Conservation (phyloP, 2,797 vertebrate species). For the Galaxias olidus region DNA sequence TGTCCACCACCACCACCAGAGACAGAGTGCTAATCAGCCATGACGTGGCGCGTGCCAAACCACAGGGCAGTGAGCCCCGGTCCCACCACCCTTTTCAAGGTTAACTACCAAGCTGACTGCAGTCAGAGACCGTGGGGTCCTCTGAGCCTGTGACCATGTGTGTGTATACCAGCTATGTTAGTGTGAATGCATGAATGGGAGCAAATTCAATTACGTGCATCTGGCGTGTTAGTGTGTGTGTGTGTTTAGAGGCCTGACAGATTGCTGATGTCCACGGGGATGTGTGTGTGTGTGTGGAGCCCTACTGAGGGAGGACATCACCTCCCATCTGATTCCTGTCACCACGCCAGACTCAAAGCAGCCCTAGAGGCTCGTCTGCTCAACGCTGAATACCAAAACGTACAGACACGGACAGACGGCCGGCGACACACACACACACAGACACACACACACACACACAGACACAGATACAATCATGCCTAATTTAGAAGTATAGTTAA, state of each 20-base stretch:
- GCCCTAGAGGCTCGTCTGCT: no score
- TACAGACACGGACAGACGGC: neutral
- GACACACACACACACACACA: neutral
- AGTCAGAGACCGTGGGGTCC: neutral
- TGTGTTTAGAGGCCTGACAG: neutral
- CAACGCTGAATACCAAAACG: neutral
- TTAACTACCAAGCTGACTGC: slow-evolving; percentile 39
- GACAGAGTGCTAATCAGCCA: slow-evolving; percentile 7
- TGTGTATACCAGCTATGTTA: neutral
- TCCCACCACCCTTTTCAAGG: slow-evolving; percentile 34
- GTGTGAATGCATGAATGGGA: neutral
- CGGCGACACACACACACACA: slow-evolving; percentile 11
- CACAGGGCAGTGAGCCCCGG: slow-evolving; percentile 28
- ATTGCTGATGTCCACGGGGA: no score
- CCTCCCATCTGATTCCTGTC: no score
- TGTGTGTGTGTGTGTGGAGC: no score
- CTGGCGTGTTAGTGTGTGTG: neutral
- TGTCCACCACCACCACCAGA: slow-evolving; percentile 11
- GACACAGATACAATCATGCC: neutral
- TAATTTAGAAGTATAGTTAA: neutral
- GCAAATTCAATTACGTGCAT: neutral
- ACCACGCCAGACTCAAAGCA: no score
- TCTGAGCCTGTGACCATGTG: neutral
- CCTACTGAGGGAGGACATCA: no score
- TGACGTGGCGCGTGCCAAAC: slow-evolving; percentile 27